phyloP scores from a whole-genome alignment of 64 coral and sea anemone species.

The Cladopsammia gracilis region DNA sequence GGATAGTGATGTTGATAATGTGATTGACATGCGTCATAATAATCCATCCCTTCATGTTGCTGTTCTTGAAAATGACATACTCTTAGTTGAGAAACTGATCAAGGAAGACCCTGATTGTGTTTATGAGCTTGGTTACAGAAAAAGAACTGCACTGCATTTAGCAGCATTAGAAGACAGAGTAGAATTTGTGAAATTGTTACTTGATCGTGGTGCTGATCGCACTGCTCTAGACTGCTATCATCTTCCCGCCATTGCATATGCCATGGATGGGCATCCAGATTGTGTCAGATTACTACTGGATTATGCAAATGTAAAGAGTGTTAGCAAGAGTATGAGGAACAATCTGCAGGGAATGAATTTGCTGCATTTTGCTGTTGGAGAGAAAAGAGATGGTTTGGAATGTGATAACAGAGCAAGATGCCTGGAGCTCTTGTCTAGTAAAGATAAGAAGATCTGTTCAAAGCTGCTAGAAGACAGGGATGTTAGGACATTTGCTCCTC shows the following conservation, averaged over 20 bases:
- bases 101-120: conserved; percentile 57
- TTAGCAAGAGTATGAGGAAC: conserved; percentile 53
- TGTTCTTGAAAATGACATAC: conserved; percentile 66
- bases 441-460: conserved; percentile 59
- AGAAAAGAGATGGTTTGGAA: conserved; percentile 32
- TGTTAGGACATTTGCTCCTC: conserved; percentile 47
- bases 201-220: conserved; percentile 67
- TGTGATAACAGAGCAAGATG: conserved; percentile 62
- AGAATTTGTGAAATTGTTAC: conserved; percentile 81
- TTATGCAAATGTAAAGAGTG: conserved; percentile 53
- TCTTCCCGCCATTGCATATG: conserved; percentile 82
- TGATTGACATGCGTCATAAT: neutral
- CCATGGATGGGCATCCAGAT: conserved; percentile 81
- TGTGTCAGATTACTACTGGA: conserved; percentile 64
- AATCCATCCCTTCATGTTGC: conserved; percentile 33
- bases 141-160: conserved; percentile 79
- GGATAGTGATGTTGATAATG: conserved; percentile 41
- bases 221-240: conserved; percentile 64
- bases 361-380: conserved; percentile 89
- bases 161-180: conserved; percentile 73
- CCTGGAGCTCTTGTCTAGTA: conserved; percentile 78
- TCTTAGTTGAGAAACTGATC: conserved; percentile 43
- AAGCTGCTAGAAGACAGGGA: conserved; percentile 73
- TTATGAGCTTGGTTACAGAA: conserved; percentile 73
- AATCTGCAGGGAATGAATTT: conserved; percentile 73